Evolutionary conservation across 2,797 vertebrate genomes (phyloP).

Genomic region (Sylvilagus floridanus): DNA sequence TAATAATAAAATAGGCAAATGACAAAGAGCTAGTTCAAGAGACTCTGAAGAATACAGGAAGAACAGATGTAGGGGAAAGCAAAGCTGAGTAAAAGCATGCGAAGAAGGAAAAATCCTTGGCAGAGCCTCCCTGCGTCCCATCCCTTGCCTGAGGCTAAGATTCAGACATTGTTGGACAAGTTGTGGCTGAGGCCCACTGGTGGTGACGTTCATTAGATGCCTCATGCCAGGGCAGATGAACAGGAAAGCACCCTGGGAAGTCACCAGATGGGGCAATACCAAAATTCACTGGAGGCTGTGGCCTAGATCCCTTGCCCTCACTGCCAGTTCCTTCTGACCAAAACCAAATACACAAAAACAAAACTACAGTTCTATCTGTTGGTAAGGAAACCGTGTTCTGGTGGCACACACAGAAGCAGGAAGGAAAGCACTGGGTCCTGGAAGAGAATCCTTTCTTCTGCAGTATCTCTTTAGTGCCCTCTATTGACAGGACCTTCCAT

Average conservation of each 20-base stretch:
- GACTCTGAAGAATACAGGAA: neutral
- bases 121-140: neutral
- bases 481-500: neutral
- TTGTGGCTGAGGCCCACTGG: neutral
- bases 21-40: neutral
- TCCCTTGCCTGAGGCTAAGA: neutral
- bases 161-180: neutral
- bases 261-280: too few relatives aligned
- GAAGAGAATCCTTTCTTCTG: neutral
- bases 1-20: neutral
- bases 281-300: neutral
- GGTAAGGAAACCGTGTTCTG: neutral
- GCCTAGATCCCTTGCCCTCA: neutral
- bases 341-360: neutral
- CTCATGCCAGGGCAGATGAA: neutral
- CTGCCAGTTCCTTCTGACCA: neutral
- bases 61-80: neutral
- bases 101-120: neutral
- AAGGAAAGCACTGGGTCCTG: rapidly evolving
- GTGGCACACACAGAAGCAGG: neutral
- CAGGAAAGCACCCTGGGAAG: neutral
- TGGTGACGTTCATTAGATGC: neutral
- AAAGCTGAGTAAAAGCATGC: neutral
- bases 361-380: neutral
- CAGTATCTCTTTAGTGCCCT: neutral